These are phyloP conservation scores for Dendrolimus pini DNA, from an alignment of 2,888 invertebrate genomes.

Conservation along the genomic window DNA sequence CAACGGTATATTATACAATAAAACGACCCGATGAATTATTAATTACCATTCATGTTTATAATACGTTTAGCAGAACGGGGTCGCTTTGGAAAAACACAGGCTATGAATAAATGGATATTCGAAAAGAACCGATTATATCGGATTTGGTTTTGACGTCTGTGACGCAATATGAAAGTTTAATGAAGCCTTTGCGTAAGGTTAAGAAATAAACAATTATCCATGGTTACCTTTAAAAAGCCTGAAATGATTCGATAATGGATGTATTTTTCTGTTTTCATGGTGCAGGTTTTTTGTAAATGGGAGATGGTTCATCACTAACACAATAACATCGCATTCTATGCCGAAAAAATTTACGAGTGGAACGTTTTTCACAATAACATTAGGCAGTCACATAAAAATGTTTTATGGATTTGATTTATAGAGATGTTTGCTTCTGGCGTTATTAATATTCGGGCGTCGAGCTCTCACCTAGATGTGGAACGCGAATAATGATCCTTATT, in stretches of 20 bases:
- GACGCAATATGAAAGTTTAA: not conserved
- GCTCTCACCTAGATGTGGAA: not conserved
- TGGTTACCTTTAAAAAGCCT: not conserved
- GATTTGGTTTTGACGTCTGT: not conserved
- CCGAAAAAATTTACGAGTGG: too few species aligned
- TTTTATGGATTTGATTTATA: not conserved
- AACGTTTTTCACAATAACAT: not conserved
- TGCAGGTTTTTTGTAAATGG: too few species aligned
- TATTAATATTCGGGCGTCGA: not conserved
- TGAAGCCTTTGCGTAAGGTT: not conserved
- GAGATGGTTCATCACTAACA: too few species aligned
- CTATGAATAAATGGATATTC: not conserved
- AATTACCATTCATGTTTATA: constrained; percentile 16
- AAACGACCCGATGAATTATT: constrained; percentile 24
- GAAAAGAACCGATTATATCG: not conserved
- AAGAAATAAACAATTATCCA: not conserved
- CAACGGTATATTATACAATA: constrained; percentile 14
- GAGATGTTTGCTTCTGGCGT: not conserved
- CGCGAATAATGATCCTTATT: not conserved
- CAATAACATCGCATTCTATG: too few species aligned
- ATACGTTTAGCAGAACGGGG: constrained; percentile 16
- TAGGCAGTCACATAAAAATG: not conserved
- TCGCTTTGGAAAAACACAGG: constrained; percentile 6
- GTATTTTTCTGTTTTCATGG: not conserved
- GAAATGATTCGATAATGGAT: not conserved